phyloP scores from a whole-genome alignment of 2,888 invertebrate genomes.

The Euclidia mi region DNA sequence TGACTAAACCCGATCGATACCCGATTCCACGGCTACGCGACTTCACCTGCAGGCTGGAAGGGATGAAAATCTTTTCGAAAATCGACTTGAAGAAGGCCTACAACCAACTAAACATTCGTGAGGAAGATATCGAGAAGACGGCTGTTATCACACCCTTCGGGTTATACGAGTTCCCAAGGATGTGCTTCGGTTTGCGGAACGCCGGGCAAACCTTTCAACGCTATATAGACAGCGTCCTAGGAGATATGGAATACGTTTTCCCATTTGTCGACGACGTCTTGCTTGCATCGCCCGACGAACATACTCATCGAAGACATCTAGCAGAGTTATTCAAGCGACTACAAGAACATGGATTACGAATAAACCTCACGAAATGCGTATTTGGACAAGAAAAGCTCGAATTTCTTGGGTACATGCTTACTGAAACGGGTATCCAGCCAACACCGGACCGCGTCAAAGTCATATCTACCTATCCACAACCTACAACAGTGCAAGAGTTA shows the following conservation, averaged over 20 bases:
- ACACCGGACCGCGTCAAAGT: conserved; percentile 3
- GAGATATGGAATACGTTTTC: conserved; percentile 7
- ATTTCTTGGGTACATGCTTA: conserved; percentile 1
- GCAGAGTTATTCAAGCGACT: conserved; percentile 12
- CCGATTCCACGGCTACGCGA: conserved; percentile 27
- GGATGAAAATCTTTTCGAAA: conserved; percentile 17
- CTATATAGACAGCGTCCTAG: conserved; percentile 21
- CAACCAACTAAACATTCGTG: background rate
- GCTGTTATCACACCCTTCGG: conserved; percentile 33
- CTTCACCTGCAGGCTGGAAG: conserved; percentile 20
- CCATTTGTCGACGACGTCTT: conserved; percentile 5
- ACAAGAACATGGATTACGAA: conserved; percentile 12
- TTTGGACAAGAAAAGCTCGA: conserved; percentile 2
- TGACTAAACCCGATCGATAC: conserved; percentile 17
- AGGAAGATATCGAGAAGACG: conserved; percentile 29
- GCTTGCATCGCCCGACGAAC: conserved; percentile 1
- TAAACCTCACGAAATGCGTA: conserved; percentile 10
- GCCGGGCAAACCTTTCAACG: conserved; percentile 34
- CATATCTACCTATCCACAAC: conserved; percentile 7
- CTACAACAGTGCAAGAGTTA: conserved; percentile 3
- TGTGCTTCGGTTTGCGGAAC: conserved; percentile 30
- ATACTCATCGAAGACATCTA: conserved; percentile 3
- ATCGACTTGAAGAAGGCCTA: conserved; percentile 27
- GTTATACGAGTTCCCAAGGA: conserved; percentile 34
- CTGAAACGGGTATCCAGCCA: conserved; percentile 2